These are phyloP conservation scores for Alouatta palliata DNA, from an alignment of 2,113 vertebrate genomes.

Conservation along the genomic window DNA sequence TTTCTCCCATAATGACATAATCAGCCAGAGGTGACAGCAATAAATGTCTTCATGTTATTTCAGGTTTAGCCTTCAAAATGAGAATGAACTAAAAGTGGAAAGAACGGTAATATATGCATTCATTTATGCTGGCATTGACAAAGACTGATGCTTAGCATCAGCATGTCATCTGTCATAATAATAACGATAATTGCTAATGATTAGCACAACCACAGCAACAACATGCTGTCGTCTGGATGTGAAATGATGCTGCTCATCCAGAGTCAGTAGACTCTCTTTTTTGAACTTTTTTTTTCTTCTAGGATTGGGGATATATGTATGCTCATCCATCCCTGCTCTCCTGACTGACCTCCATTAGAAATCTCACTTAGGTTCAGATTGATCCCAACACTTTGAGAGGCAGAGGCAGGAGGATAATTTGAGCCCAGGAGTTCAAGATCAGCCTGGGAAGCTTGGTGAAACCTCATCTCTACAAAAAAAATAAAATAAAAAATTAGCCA, in stretches of 20 bases:
- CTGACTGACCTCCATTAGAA: not conserved
- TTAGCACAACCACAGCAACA: slow-evolving; percentile 55
- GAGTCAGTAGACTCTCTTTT: not conserved
- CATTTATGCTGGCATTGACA: slow-evolving; percentile 44
- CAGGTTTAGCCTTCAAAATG: slow-evolving; percentile 62
- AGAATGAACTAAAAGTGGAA: slow-evolving; percentile 59
- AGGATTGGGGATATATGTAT: not conserved
- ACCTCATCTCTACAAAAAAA: too few species aligned
- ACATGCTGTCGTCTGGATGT: slow-evolving; percentile 54
- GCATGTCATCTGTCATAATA: slow-evolving; percentile 70
- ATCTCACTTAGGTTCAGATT: not conserved
- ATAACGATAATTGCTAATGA: slow-evolving; percentile 74
- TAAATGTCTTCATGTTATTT: slow-evolving; percentile 61
- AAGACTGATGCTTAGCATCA: slow-evolving; percentile 60
- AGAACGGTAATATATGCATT: slow-evolving; percentile 56
- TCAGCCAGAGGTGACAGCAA: slow-evolving; percentile 56
- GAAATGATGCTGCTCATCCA: slow-evolving; percentile 53
- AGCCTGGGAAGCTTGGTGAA: too few species aligned
- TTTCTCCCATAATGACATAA: slow-evolving; percentile 45
- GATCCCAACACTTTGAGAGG: too few species aligned
- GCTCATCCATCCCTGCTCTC: not conserved
- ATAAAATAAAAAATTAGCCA: too few species aligned
- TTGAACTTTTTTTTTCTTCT: not conserved
- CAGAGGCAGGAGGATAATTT: too few species aligned
- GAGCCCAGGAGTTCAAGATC: too few species aligned